These are phyloP conservation scores for Lamellibrachia satsuma DNA, from an alignment of 2,888 invertebrate species.

Conservation along the genomic window DNA sequence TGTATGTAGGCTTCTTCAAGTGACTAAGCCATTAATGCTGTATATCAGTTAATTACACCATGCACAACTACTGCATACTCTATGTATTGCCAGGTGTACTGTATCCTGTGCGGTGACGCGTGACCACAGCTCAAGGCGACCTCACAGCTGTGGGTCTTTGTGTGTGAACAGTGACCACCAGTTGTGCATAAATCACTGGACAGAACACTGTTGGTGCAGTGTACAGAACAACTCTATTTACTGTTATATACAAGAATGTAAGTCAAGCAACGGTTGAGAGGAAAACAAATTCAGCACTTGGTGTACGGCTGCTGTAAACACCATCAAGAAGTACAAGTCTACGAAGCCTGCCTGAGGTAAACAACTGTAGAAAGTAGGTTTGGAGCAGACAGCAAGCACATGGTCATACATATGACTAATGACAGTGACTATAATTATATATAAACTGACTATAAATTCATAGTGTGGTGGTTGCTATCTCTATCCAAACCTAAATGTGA, in stretches of 20 bases:
- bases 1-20: background rate
- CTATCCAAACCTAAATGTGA: too few relatives aligned
- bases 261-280: background rate
- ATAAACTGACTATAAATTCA: background rate
- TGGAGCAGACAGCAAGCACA: background rate
- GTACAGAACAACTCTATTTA: background rate
- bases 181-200: background rate
- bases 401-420: background rate
- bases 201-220: background rate
- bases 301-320: background rate
- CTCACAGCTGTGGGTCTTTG: background rate
- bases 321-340: background rate
- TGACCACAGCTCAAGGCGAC: background rate
- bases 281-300: background rate
- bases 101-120: background rate
- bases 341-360: background rate
- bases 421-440: background rate
- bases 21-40: background rate
- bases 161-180: background rate
- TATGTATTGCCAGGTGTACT: background rate
- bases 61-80: background rate
- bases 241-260: background rate
- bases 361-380: background rate
- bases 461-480: background rate
- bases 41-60: background rate